Conservation (phyloP, 92 coral and sea anemone genomes). For the Palythoa grandiflora region DNA sequence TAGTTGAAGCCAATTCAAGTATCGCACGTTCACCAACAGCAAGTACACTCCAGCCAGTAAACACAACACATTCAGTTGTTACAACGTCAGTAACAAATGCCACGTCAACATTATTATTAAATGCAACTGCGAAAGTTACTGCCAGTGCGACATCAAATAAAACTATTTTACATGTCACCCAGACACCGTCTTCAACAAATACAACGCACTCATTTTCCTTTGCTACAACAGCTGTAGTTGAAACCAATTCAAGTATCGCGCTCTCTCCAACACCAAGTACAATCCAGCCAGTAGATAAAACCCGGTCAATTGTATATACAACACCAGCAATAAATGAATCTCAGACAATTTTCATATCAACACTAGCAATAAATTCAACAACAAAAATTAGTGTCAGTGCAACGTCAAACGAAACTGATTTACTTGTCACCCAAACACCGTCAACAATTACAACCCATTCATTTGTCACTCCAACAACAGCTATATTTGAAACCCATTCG, state of each 20-base stretch:
- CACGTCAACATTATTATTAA: background rate
- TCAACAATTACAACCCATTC: background rate
- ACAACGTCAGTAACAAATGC: background rate
- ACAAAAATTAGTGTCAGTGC: background rate
- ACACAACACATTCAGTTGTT: background rate
- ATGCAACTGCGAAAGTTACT: background rate
- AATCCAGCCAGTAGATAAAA: background rate
- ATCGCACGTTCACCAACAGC: background rate
- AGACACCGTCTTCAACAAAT: background rate
- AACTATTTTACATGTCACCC: background rate
- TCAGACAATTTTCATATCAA: too few relatives aligned
- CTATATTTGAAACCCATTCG: background rate
- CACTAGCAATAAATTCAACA: background rate
- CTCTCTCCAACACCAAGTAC: background rate
- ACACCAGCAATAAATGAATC: background rate
- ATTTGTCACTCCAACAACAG: background rate
- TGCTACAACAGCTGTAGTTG: background rate
- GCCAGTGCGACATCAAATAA: background rate
- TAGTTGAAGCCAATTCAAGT: background rate
- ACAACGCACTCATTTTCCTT: background rate
- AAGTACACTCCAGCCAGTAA: background rate
- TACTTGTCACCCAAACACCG: background rate
- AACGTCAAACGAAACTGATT: background rate
- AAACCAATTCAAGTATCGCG: background rate
- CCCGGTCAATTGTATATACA: background rate